Evolutionary conservation across 2,888 invertebrate genomes (phyloP), one percentile per base, ranked within the genome.

Genomic region (Drosophila borealis): DNA sequence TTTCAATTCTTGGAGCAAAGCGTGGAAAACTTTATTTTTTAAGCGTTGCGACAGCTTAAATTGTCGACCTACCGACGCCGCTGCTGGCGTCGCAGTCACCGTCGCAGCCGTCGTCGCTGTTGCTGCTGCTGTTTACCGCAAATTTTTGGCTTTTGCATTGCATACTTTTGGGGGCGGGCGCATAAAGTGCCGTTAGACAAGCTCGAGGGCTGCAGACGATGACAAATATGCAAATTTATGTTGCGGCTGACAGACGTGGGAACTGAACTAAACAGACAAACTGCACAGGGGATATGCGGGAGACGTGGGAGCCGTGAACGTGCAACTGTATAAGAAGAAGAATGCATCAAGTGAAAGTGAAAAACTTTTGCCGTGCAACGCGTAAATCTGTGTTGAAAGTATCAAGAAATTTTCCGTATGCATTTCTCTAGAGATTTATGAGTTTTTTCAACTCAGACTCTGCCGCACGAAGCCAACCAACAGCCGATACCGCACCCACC

Each of bases 151-250:
- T 80, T 86, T 73, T 70, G 60, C 60, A 55, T 77, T 87, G 84
- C 83, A 74, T 70, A 82, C 71, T 72, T 72, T 67, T 75, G 56
- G 37, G 57, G 72, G 70, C 57, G 66, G 34, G 60, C 65, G 54
- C 48, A 49, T 44, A 44, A 67, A 53, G 45, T 56, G 39, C 17
- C 48, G 54, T 59, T 55, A 29, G 39, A 45, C 39, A 41, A 46
- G 9, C 34, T 39, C 62, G 51, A 63, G 78, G 64, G 70, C 66
- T 51, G 65, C 62, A 63, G 64, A 80, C 76, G 79, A 56, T 78
- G 81, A 87, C 81, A 89, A 87, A 86, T 86, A 89, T 89, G 88
- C 75, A 86, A 87, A 86, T 86, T 87, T 78, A 87, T 78, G 88
- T 77, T 70, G 71, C 71, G 70, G 63, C 78, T 87, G 84, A 78